Percentiles rank a stretch among this genome's conserved stretches.
These are phyloP conservation scores for Margaritifera margaritifera DNA, from an alignment of 2,888 invertebrate species.

Conservation along the genomic window DNA sequence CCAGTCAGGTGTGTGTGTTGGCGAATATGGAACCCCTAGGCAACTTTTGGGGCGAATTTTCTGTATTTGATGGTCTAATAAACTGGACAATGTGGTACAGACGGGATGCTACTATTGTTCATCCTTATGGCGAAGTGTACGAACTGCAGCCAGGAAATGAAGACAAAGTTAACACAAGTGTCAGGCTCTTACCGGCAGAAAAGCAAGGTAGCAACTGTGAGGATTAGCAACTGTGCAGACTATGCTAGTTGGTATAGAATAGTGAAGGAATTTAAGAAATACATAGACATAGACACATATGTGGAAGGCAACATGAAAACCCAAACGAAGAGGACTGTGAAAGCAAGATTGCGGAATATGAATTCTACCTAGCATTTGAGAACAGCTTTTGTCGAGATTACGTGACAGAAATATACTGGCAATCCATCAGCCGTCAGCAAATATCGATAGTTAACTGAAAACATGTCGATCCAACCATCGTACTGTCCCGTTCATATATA, in stretches of 20 bases:
- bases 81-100: too few relatives aligned
- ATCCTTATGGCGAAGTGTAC: conserved; percentile 13
- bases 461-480: conserved; percentile 12
- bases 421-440: conserved; percentile 10
- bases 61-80: conserved; percentile 19
- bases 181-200: conserved; percentile 10
- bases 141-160: conserved; percentile 4
- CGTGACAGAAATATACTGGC: conserved; percentile 27
- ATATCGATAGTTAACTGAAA: conserved; percentile 24
- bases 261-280: conserved; percentile 12
- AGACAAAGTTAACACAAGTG: neutral
- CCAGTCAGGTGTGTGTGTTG: conserved; percentile 20
- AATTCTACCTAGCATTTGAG: conserved; percentile 26
- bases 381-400: conserved; percentile 23
- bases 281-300: conserved; percentile 15
- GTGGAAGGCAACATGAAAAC: too few relatives aligned
- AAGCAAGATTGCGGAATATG: conserved; percentile 7
- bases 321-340: conserved; percentile 11
- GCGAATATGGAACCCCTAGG: conserved; percentile 18
- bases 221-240: conserved; percentile 24
- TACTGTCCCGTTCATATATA: conserved; percentile 24
- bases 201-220: conserved; percentile 9
- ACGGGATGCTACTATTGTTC: too few relatives aligned
- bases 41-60: conserved; percentile 17
- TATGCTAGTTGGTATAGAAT: conserved; percentile 21